Percentiles rank a stretch among this genome's conserved stretches.
Conservation (phyloP, 1,140 invertebrate genomes). For the Anastatus disparis region DNA sequence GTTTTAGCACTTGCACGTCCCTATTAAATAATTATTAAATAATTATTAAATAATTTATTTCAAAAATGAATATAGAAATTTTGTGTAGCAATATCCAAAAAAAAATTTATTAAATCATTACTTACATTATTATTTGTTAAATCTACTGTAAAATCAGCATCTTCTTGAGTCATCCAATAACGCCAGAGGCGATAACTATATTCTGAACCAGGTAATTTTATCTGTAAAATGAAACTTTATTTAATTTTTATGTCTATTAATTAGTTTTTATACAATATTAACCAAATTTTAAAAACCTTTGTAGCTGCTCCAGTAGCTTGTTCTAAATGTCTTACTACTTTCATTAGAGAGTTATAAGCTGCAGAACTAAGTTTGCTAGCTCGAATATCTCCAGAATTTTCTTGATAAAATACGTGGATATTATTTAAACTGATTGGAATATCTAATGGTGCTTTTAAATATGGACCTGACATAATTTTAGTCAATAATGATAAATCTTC, state of each 20-base stretch:
- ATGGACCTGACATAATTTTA: slow-evolving; percentile 61
- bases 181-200: slow-evolving; percentile 77
- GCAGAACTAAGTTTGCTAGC: slow-evolving; percentile 78
- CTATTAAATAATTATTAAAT: slow-evolving; percentile 44
- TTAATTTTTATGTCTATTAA: not conserved
- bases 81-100: too few relatives aligned
- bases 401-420: slow-evolving; percentile 83
- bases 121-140: slow-evolving; percentile 72
- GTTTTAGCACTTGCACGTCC: slow-evolving; percentile 54
- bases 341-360: slow-evolving; percentile 73
- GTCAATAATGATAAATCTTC: slow-evolving; percentile 76
- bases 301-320: slow-evolving; percentile 62
- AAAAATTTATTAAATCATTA: not conserved
- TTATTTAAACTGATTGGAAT: slow-evolving; percentile 63
- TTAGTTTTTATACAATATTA: slow-evolving; percentile 24
- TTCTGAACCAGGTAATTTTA: slow-evolving; percentile 70
- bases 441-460: slow-evolving; percentile 70
- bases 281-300: slow-evolving; percentile 53
- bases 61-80: too few relatives aligned
- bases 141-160: slow-evolving; percentile 71
- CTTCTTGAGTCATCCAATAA: slow-evolving; percentile 79
- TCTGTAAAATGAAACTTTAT: slow-evolving; percentile 54
- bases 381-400: slow-evolving; percentile 74
- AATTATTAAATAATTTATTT: slow-evolving; percentile 13
- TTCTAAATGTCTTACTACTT: slow-evolving; percentile 67